Evolutionary conservation across 2,888 invertebrate genomes (phyloP).

Genomic region (Smittia sp.): DNA sequence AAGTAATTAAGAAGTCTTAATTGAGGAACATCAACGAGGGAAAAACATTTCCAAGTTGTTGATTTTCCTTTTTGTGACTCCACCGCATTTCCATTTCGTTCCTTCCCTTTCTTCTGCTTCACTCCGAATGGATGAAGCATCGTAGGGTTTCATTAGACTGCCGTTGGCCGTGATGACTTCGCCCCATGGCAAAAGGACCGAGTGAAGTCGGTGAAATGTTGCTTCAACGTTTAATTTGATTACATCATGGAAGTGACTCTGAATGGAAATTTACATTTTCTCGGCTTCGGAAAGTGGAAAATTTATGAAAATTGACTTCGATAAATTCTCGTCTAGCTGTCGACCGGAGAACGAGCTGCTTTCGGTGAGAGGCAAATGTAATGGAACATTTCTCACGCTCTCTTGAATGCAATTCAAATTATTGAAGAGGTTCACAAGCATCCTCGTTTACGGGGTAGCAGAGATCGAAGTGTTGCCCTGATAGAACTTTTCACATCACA

Average conservation of each 20-base stretch:
- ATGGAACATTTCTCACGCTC: constrained; percentile 14
- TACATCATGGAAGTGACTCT: constrained; percentile 25
- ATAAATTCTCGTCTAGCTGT: background rate
- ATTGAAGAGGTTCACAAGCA: background rate
- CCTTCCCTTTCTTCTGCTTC: background rate
- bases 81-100: background rate
- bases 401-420: background rate
- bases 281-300: background rate
- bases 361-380: constrained; percentile 84
- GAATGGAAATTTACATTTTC: constrained; percentile 20
- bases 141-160: background rate
- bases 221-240: constrained; percentile 28
- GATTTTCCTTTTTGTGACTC: background rate
- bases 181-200: background rate
- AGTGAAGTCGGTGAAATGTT: background rate
- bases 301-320: constrained; percentile 13
- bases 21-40: constrained; percentile 2
- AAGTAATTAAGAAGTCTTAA: constrained; percentile 23
- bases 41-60: constrained; percentile 1
- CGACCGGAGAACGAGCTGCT: constrained; percentile 56
- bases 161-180: background rate
- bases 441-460: constrained; percentile 1
- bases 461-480: background rate
- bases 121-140: background rate
- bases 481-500: background rate